Percentiles rank a stretch among this genome's conserved stretches.
Evolutionary conservation across 2,888 invertebrate species (phyloP).

Genomic region (Elegia similella): DNA sequence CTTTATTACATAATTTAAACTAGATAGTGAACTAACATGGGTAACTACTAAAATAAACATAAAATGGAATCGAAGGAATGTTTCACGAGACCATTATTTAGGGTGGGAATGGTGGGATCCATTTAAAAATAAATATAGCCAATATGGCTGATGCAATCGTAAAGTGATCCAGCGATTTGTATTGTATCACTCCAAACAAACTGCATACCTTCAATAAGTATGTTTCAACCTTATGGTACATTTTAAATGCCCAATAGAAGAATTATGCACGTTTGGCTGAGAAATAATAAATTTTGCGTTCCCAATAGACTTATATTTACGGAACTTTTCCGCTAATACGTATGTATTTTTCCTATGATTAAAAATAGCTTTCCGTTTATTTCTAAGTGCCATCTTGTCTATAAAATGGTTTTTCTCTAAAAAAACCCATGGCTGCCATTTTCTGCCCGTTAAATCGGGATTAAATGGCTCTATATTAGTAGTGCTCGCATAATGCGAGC

Average conservation of each 20-base stretch:
- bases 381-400: slow-evolving; percentile 70
- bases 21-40: slow-evolving; percentile 53
- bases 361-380: slow-evolving; percentile 64
- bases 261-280: slow-evolving; percentile 53
- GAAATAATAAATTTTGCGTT: slow-evolving; percentile 68
- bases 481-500: slow-evolving; percentile 73
- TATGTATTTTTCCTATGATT: slow-evolving; percentile 63
- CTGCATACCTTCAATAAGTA: slow-evolving; percentile 43
- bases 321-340: slow-evolving; percentile 65
- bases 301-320: slow-evolving; percentile 66
- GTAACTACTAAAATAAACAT: slow-evolving; percentile 57
- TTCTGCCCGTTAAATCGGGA: slow-evolving; percentile 73
- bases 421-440: slow-evolving; percentile 79
- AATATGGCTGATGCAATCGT: slow-evolving; percentile 31
- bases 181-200: slow-evolving; percentile 32
- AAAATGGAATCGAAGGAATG: slow-evolving; percentile 58
- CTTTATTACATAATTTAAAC: slow-evolving; percentile 49
- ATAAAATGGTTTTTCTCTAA: slow-evolving; percentile 69
- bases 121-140: slow-evolving; percentile 30
- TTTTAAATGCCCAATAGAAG: slow-evolving; percentile 60
- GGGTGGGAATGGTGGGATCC: slow-evolving; percentile 61
- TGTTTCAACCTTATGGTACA: slow-evolving; percentile 73
- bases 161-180: slow-evolving; percentile 29
- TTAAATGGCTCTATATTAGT: slow-evolving; percentile 51
- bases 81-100: slow-evolving; percentile 45